Evolutionary conservation across 2,888 invertebrate genomes (phyloP), one percentile per base, ranked within the genome.

Genomic region (Halocaridina rubra): DNA sequence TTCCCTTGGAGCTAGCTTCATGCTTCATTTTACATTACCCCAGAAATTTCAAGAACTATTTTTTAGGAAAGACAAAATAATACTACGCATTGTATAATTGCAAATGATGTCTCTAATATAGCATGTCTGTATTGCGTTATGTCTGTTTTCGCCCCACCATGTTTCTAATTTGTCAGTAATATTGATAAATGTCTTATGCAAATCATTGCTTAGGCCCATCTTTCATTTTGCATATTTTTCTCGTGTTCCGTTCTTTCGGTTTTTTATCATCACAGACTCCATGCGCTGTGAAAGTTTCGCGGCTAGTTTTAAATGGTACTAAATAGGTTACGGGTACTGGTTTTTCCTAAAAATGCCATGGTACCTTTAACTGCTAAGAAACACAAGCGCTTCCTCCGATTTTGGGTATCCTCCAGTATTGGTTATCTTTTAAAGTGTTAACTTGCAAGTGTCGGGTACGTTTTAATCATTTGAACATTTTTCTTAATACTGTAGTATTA

Each of bases 281-380:
- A 61, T 22, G 78, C 72, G 71, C 71, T 84, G 74, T 64, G 22
- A 29, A 74, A 30, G 84, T 84, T 84, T 84, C 84, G 61, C 84
- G 75, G 84, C 79, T 84, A 84, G 84, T 84, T 84, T 84, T 80
- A 84, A 79, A 46, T 74, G 84, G 84, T 84, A 84, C 84, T 67
- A 69, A 80, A 79, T 59, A 84, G 84, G 79, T 84, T 84, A 84
- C 84, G 84, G 84, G 84, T 84, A 84, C 79, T 84, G 84, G 84
- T 79, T 84, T 84, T 84, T 84, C 84, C 84, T 84, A 84, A 61
- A 78, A 84, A 79, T 79, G 84, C 84, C 79, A 84, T 67, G 84
- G 84, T 84, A 84, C 84, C 84, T 84, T 80, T 79, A 79, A 84
- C 84, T 84, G 79, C 84, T 84, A 75, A 84, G 84, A 84, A 80